These are phyloP conservation scores for Daptonema setosum DNA, from an alignment of 2,888 invertebrate species.

Conservation along the genomic window DNA sequence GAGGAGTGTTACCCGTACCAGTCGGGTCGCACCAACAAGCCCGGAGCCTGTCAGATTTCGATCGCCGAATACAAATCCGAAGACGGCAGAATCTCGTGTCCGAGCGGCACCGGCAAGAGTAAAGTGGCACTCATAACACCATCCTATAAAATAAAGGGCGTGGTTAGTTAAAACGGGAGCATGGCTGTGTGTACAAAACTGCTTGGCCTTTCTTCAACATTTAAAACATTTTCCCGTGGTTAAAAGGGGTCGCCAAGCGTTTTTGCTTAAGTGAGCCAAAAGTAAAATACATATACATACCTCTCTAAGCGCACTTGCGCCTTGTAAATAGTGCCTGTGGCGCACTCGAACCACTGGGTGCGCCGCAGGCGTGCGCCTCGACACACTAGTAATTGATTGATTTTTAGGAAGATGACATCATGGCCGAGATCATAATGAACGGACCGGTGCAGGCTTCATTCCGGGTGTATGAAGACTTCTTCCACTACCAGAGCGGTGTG, in stretches of 20 bases:
- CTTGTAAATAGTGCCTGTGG: too few species aligned
- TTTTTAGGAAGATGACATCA: conserved; percentile 47
- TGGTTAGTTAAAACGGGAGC: conserved; percentile 16
- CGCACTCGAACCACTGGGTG: too few species aligned
- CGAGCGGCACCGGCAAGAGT: conserved; percentile 17
- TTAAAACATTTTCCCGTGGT: too few species aligned
- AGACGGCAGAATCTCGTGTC: conserved; percentile 19
- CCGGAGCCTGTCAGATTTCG: conserved; percentile 43
- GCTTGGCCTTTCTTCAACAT: too few species aligned
- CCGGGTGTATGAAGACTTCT: conserved; percentile 74
- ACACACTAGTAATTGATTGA: background rate
- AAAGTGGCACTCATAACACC: conserved; percentile 31
- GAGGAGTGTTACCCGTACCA: conserved; percentile 53
- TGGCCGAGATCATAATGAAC: conserved; percentile 65
- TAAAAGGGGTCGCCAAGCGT: too few species aligned
- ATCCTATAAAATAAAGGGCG: conserved; percentile 29
- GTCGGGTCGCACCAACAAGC: conserved; percentile 38
- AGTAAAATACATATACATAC: too few species aligned
- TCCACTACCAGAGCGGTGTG: conserved; percentile 61
- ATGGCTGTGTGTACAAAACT: too few species aligned
- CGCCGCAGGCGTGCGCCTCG: too few species aligned
- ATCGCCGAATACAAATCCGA: conserved; percentile 27
- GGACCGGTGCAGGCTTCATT: conserved; percentile 86
- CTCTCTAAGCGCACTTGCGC: too few species aligned
- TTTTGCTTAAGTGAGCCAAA: too few species aligned